These are phyloP conservation scores for Spodoptera frugiperda DNA, from an alignment of 1,140 invertebrate genomes.

Conservation along the genomic window DNA sequence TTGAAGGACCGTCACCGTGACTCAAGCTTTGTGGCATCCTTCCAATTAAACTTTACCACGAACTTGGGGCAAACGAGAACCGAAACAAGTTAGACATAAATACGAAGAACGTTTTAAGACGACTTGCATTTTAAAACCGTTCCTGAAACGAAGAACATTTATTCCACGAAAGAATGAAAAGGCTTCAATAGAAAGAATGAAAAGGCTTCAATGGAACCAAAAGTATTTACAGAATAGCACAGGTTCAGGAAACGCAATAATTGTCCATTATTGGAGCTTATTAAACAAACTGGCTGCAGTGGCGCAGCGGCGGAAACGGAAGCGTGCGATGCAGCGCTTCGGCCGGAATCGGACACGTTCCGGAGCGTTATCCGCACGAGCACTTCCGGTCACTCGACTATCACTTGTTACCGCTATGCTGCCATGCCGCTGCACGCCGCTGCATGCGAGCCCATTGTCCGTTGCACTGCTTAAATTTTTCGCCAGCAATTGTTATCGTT, in stretches of 20 bases:
- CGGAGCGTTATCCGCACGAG: conserved; percentile 59
- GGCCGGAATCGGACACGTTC: conserved; percentile 63
- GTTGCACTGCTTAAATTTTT: conserved; percentile 31
- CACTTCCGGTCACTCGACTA: conserved; percentile 60
- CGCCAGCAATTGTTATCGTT: conserved; percentile 18
- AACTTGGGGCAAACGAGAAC: background rate
- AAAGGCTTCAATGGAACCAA: background rate
- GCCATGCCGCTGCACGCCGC: conserved; percentile 5
- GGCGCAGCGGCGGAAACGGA: conserved; percentile 52
- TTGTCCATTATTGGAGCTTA: conserved; percentile 48
- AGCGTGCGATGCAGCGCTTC: conserved; percentile 50
- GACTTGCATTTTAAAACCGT: too few species aligned
- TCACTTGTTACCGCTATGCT: conserved; percentile 51
- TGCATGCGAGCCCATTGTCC: conserved; percentile 35
- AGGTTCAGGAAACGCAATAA: conserved; percentile 28
- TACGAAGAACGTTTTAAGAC: too few species aligned
- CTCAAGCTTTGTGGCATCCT: background rate
- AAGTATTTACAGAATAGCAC: conserved; percentile 1
- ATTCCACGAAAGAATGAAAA: too few species aligned
- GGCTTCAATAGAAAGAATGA: background rate
- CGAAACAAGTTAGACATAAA: too few species aligned
- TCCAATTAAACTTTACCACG: background rate
- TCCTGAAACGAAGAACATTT: too few species aligned
- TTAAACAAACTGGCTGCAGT: conserved; percentile 52
- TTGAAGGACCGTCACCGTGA: background rate